phyloP scores from a whole-genome alignment of 2,797 vertebrate species.

The Parauchenoglanis ngamensis region DNA sequence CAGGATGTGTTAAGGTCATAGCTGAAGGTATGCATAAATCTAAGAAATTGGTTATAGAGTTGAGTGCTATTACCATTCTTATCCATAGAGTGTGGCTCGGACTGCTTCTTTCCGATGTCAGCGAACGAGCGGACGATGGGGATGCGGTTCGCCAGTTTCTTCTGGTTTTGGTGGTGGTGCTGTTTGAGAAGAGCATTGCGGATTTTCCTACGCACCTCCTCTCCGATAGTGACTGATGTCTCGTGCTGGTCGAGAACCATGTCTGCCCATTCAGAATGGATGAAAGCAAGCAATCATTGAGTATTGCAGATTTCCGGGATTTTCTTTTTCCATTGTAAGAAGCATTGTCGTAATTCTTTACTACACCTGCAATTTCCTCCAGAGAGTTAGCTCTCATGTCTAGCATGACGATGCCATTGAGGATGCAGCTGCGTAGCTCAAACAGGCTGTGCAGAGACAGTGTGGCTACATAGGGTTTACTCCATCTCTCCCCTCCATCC shows the following conservation, averaged over 20 bases:
- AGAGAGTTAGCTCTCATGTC: conserved; percentile 96
- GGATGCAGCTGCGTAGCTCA: conserved; percentile 95
- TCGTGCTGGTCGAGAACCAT: conserved; percentile 98
- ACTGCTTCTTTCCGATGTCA: conserved; percentile 98
- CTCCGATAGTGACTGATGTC: conserved; percentile 83
- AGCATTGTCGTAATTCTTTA: neutral
- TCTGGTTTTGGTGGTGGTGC: conserved; percentile 98
- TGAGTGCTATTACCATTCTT: conserved; percentile 85
- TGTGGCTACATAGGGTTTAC: conserved; percentile 96
- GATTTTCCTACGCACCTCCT: conserved; percentile 88
- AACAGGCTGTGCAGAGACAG: conserved; percentile 96
- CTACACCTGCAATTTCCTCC: conserved; percentile 80
- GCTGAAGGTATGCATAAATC: no score
- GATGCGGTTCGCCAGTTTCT: conserved; percentile 96
- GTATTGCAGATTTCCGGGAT: no score
- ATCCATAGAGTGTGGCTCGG: conserved; percentile 98
- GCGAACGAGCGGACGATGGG: conserved; percentile 99
- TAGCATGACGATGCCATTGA: conserved; percentile 94
- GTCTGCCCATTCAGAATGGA: conserved; percentile 71
- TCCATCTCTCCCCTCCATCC: conserved; percentile 97
- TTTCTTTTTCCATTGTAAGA: neutral
- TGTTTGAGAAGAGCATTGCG: conserved; percentile 93
- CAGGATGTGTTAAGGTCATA: no score
- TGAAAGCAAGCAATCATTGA: neutral
- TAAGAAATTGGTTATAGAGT: no score